Conservation (phyloP, 2,113 vertebrate species). For the Perccottus glenii region DNA sequence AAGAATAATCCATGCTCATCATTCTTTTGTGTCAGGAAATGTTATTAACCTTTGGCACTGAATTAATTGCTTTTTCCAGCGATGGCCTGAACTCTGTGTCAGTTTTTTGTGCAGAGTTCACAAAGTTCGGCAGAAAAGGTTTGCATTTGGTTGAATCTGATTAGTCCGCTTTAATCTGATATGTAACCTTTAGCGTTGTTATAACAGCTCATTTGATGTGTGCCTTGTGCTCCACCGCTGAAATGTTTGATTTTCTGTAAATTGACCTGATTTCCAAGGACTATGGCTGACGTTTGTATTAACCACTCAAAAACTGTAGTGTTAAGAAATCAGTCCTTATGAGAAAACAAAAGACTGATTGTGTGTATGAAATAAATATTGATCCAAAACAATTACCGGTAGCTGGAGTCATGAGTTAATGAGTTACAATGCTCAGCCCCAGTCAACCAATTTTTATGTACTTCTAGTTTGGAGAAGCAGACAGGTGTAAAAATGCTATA, state of each 20-base stretch:
- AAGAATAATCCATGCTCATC: constrained; percentile 53
- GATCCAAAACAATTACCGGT: too few species aligned
- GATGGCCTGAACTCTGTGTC: constrained; percentile 41
- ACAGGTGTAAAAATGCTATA: too few species aligned
- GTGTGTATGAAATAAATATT: too few species aligned
- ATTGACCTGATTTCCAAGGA: constrained; percentile 1
- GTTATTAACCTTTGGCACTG: constrained; percentile 72
- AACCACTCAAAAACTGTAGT: too few species aligned
- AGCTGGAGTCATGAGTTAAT: too few species aligned
- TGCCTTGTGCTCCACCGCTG: neutral
- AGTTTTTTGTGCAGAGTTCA: constrained; percentile 39
- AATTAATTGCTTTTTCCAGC: constrained; percentile 69
- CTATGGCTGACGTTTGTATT: neutral
- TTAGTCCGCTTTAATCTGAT: constrained; percentile 46
- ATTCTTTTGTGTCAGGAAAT: constrained; percentile 59
- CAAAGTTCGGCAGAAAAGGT: constrained; percentile 29
- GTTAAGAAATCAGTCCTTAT: too few species aligned
- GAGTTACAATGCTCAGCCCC: too few species aligned
- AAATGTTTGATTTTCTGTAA: constrained; percentile 24
- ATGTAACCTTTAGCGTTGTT: constrained; percentile 42
- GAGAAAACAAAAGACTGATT: too few species aligned
- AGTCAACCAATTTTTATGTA: too few species aligned
- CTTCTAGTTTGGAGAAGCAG: too few species aligned
- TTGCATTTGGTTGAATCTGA: constrained; percentile 38
- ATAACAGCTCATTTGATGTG: constrained; percentile 17